Base-by-base conservation (phyloP, 1,140 invertebrate species). In the Ceratoteleas bidentatus region DNA sequence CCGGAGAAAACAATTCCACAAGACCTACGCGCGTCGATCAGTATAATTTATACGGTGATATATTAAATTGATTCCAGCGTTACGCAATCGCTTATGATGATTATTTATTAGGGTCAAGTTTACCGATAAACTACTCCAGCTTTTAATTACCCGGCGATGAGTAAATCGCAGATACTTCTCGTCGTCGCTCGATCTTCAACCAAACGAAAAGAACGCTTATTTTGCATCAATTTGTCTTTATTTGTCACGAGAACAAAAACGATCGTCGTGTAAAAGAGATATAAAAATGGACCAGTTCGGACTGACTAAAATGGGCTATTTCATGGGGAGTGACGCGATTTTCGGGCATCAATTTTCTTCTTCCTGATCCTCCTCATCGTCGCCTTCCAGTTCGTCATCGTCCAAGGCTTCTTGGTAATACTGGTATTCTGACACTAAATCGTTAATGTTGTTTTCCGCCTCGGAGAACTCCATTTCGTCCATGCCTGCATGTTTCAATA, bases 341-440 rank as follows among this genome's bases (percentile, higher is more conserved):
- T n/a, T n/a, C n/a, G n/a, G n/a, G n/a, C 24, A 43, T 84, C 78
- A 86, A 50, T 88, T 87, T 11, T 84, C 86, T 52, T 32, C n/a
- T 43, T 87, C 88, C 65, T 93, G 92, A 53, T 91, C 94, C 85
- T 95, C 94, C 68, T 93, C 94, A 86, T 96, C 95, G 85, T 95
- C 94, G 83, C 95, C 95, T 8, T 93, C 94, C 74, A 96, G 95
- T 64, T 96, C 95, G 54, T 96, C 95, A 38, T 94, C 9, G 94
- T 94, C 43, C n/a, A n/a, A n/a, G n/a, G 95, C 96, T 83, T 96
- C 97, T 87, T 98, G 96, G 90, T 98, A 98, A 6, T 16, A 11
- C 15, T 50, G 49, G 15, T 50, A 50, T 3, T 50, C 49, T 14
- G 49, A 16, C 6, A 50, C 15, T 16, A 50, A 11, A 11, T 50